These are phyloP conservation scores for Paratilapia polleni DNA, from an alignment of 2,113 vertebrate genomes.

Conservation along the genomic window DNA sequence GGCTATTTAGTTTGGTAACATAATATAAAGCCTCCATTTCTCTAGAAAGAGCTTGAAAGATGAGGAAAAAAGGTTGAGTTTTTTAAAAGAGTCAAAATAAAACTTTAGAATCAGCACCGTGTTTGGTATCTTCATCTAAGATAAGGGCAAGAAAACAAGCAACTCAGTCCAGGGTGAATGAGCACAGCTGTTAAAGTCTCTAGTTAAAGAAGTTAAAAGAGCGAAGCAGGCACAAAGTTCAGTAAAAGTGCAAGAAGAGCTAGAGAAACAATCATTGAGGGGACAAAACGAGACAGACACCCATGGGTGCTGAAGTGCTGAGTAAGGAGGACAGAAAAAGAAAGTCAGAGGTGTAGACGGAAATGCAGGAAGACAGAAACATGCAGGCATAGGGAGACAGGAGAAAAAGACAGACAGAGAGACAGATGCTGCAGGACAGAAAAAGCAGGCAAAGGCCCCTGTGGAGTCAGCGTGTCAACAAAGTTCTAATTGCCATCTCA, in stretches of 20 bases:
- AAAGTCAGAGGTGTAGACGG: slow-evolving; percentile 22
- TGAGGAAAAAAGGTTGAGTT: background rate
- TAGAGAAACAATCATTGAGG: background rate
- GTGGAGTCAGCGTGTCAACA: slow-evolving; percentile 47
- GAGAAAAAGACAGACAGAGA: slow-evolving; percentile 19
- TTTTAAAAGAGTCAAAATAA: background rate
- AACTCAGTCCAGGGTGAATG: background rate
- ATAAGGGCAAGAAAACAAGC: background rate
- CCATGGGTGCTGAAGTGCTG: slow-evolving; percentile 18
- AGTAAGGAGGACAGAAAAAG: slow-evolving; percentile 7
- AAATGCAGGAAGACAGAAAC: slow-evolving; percentile 46
- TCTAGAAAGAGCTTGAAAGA: slow-evolving; percentile 3
- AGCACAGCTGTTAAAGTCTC: background rate
- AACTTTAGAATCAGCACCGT: background rate
- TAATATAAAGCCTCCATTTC: slow-evolving; percentile 29
- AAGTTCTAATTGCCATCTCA: slow-evolving; percentile 53
- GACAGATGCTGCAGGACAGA: slow-evolving; percentile 52
- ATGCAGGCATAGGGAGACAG: slow-evolving; percentile 15
- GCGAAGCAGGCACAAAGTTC: background rate
- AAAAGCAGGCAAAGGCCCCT: slow-evolving; percentile 22
- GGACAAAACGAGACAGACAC: slow-evolving; percentile 20
- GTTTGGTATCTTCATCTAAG: background rate
- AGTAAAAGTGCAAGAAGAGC: slow-evolving; percentile 5
- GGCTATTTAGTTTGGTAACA: slow-evolving; percentile 30
- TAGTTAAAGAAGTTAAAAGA: background rate